These are phyloP conservation scores for Sipunculus nudus DNA, from an alignment of 2,888 invertebrate genomes.

Conservation along the genomic window DNA sequence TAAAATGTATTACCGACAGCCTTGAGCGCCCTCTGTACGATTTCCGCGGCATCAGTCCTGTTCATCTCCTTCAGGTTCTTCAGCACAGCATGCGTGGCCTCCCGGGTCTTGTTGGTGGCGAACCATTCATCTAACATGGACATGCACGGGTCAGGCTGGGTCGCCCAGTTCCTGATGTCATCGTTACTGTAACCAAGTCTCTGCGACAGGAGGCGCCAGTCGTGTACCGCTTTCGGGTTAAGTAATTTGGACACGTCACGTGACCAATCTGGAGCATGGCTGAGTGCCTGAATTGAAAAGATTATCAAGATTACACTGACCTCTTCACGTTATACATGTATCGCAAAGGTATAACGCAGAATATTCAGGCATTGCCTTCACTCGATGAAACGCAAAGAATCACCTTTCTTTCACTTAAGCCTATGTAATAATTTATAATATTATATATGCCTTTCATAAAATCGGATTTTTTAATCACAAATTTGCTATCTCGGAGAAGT, in stretches of 20 bases:
- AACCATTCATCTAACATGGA: slow-evolving; percentile 62
- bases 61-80: slow-evolving; percentile 59
- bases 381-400: too few relatives aligned
- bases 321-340: too few relatives aligned
- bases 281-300: slow-evolving; percentile 49
- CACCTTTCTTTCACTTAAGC: too few relatives aligned
- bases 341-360: too few relatives aligned
- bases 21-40: slow-evolving; percentile 60
- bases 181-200: slow-evolving; percentile 60
- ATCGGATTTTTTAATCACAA: too few relatives aligned
- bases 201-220: slow-evolving; percentile 59
- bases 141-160: slow-evolving; percentile 61
- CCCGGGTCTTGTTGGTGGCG: slow-evolving; percentile 58
- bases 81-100: slow-evolving; percentile 52
- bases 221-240: slow-evolving; percentile 52
- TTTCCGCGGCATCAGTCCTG: slow-evolving; percentile 52
- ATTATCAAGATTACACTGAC: too few relatives aligned
- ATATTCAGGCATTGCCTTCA: too few relatives aligned
- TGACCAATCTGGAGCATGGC: slow-evolving; percentile 61
- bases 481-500: too few relatives aligned
- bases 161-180: slow-evolving; percentile 60
- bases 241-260: slow-evolving; percentile 57
- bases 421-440: too few relatives aligned
- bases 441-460: too few relatives aligned
- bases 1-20: slow-evolving; percentile 35